Evolutionary conservation across 2,888 invertebrate species (phyloP).

Genomic region (Holacanthella duospinosa): DNA sequence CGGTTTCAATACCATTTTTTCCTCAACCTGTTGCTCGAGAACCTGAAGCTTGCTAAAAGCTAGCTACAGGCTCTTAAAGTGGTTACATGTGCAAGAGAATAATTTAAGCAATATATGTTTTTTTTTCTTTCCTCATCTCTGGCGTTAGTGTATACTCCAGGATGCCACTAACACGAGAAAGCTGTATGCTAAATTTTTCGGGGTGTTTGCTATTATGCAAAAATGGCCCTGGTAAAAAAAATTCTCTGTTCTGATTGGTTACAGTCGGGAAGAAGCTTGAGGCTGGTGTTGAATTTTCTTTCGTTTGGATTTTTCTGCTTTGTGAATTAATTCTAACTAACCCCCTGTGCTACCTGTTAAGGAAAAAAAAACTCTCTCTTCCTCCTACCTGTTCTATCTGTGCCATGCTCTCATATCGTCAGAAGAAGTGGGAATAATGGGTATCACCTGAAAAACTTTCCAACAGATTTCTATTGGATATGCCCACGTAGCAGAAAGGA

Average conservation of each 20-base stretch:
- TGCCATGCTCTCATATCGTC: slow-evolving; percentile 1
- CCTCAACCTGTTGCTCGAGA: not conserved
- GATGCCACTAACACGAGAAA: too few species aligned
- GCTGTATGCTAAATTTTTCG: too few species aligned
- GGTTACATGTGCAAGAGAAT: not conserved
- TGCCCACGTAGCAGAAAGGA: not conserved
- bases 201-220: too few species aligned
- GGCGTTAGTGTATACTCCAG: too few species aligned
- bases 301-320: not conserved
- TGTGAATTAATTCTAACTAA: not conserved
- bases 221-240: too few species aligned
- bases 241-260: not conserved
- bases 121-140: not conserved
- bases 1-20: slow-evolving; percentile 5
- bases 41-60: not conserved
- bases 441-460: slow-evolving; percentile 5
- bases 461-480: slow-evolving; percentile 3
- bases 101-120: not conserved
- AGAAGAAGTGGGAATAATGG: not conserved
- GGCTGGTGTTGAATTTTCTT: not conserved
- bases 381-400: slow-evolving; percentile 6
- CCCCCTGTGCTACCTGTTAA: not conserved
- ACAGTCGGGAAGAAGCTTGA: not conserved
- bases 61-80: not conserved
- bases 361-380: slow-evolving; percentile 3